These are phyloP conservation scores for Lithobates sylvaticus DNA, from an alignment of 2,797 vertebrate species.

Conservation along the genomic window DNA sequence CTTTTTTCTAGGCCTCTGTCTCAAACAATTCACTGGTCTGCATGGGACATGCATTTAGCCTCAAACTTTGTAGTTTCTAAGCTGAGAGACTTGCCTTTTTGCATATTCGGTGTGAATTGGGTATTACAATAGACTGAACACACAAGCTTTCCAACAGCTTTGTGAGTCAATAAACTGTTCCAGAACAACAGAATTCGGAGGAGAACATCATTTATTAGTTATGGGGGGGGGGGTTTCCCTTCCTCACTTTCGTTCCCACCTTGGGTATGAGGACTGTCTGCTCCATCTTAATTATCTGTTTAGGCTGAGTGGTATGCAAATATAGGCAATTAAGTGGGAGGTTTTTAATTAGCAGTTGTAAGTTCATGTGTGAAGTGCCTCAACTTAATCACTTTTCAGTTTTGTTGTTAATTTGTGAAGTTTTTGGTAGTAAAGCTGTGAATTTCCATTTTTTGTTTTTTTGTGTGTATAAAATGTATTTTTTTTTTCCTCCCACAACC, in stretches of 20 bases:
- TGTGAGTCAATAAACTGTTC: not conserved
- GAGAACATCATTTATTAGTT: not conserved
- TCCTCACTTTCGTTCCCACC: slow-evolving; percentile 39
- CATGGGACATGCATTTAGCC: slow-evolving; percentile 16
- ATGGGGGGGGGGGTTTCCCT: not conserved
- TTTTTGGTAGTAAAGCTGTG: slow-evolving; percentile 79
- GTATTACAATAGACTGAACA: too few species aligned
- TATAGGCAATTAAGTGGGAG: slow-evolving; percentile 83
- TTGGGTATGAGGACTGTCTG: slow-evolving; percentile 64
- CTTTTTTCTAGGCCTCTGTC: not conserved
- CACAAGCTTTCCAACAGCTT: not conserved
- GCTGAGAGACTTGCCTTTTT: not conserved
- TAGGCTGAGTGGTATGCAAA: slow-evolving; percentile 85
- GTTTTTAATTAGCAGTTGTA: slow-evolving; percentile 88
- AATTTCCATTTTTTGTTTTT: slow-evolving; percentile 71
- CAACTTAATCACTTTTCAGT: slow-evolving; percentile 85
- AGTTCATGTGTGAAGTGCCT: slow-evolving; percentile 85
- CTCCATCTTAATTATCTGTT: slow-evolving; percentile 65
- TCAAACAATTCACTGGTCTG: slow-evolving; percentile 30
- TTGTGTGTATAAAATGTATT: slow-evolving; percentile 16
- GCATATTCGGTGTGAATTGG: slow-evolving; percentile 11
- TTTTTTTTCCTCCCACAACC: not conserved
- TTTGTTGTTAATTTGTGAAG: slow-evolving; percentile 83
- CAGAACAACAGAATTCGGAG: not conserved
- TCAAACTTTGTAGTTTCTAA: slow-evolving; percentile 36